These are phyloP conservation scores for Casuarius casuarius DNA, from an alignment of 2,113 vertebrate genomes.

Conservation along the genomic window DNA sequence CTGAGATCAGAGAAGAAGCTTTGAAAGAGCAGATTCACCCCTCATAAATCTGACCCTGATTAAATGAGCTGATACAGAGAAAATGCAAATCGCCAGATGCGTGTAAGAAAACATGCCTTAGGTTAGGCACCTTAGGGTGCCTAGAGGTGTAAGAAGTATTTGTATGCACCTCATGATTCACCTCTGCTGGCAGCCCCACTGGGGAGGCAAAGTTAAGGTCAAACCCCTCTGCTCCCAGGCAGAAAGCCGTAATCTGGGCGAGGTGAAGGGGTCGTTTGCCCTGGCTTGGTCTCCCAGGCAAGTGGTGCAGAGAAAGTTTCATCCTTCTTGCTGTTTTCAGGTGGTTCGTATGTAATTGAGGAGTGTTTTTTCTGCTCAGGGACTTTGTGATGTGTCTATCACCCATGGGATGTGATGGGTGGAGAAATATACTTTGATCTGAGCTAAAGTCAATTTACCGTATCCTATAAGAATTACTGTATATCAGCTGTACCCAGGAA, in stretches of 20 bases:
- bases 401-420: not conserved
- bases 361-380: not conserved
- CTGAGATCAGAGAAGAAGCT: not conserved
- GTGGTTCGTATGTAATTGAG: not conserved
- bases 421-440: rapidly evolving
- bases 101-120: not conserved
- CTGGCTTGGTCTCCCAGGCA: not conserved
- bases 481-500: not conserved
- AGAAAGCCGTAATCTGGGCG: rapidly evolving
- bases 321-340: not conserved
- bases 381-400: not conserved
- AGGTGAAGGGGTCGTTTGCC: not conserved
- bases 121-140: not conserved
- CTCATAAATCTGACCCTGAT: not conserved
- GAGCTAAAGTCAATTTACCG: not conserved
- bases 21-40: not conserved
- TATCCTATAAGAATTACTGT: not conserved
- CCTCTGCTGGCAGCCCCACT: not conserved
- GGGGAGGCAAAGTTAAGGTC: not conserved
- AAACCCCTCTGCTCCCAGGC: not conserved
- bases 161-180: not conserved
- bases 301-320: not conserved
- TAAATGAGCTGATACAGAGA: slow-evolving; percentile 1
- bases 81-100: not conserved
- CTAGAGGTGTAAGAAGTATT: not conserved